These are phyloP conservation scores for Myodes glareolus DNA, from an alignment of 2,113 vertebrate species.

Conservation along the genomic window DNA sequence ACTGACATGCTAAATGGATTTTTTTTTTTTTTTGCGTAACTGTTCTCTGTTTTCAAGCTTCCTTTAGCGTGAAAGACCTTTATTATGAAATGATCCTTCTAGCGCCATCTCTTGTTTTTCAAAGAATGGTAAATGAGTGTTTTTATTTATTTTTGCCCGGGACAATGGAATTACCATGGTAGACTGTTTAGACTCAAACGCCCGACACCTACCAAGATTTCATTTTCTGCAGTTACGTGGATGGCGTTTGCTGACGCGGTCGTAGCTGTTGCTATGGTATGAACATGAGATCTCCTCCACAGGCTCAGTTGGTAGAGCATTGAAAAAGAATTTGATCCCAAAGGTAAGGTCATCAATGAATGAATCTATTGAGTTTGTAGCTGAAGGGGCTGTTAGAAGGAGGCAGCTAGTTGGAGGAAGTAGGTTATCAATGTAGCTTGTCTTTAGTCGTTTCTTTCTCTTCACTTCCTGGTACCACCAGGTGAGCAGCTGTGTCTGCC, in stretches of 20 bases:
- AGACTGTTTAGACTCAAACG: conserved; percentile 17
- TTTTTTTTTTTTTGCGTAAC: conserved; percentile 79
- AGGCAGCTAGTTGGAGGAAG: not conserved
- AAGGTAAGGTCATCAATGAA: not conserved
- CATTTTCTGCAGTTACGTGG: conserved; percentile 4
- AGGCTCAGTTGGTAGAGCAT: not conserved
- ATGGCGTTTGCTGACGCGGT: not conserved
- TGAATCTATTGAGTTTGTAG: not conserved
- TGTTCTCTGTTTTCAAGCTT: conserved; percentile 79
- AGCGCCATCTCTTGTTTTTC: conserved; percentile 41
- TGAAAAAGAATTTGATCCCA: not conserved
- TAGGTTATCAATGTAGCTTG: not conserved
- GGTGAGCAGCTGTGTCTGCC: not conserved
- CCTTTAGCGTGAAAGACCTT: conserved; percentile 79
- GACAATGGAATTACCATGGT: not conserved
- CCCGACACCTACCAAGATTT: not conserved
- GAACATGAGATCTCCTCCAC: not conserved
- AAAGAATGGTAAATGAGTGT: not conserved
- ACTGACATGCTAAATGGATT: conserved; percentile 84
- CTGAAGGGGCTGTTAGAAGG: not conserved
- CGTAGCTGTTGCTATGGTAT: not conserved
- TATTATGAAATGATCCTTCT: conserved; percentile 66
- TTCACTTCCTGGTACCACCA: not conserved
- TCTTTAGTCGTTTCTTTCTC: not conserved
- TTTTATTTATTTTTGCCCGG: conserved; percentile 6